Evolutionary conservation across 2,113 vertebrate genomes (phyloP).

Genomic region (Tautogolabrus adspersus): DNA sequence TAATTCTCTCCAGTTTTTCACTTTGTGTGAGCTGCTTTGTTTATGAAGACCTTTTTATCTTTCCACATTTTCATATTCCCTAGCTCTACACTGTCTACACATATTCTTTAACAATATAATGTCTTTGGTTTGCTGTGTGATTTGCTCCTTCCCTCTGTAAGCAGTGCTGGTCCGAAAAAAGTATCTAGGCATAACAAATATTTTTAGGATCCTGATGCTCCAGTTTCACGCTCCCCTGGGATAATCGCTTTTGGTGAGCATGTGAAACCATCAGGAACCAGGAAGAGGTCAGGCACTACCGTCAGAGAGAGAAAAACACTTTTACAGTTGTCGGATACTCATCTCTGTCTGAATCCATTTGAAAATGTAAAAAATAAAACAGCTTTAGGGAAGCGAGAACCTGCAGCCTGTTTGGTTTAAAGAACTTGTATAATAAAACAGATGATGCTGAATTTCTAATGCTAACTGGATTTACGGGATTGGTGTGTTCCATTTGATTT

Average conservation of each 20-base stretch:
- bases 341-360: conserved; percentile 43
- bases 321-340: conserved; percentile 23
- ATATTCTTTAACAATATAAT: conserved; percentile 2
- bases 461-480: conserved; percentile 46
- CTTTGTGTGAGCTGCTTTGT: not conserved
- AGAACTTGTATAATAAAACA: not conserved
- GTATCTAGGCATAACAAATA: conserved; percentile 69
- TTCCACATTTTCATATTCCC: not conserved
- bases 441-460: conserved; percentile 52
- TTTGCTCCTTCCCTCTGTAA: conserved; percentile 17
- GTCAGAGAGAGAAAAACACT: conserved; percentile 20
- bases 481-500: not conserved
- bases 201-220: conserved; percentile 74
- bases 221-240: conserved; percentile 66
- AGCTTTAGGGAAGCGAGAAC: conserved; percentile 14
- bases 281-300: conserved; percentile 52
- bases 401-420: conserved; percentile 5
- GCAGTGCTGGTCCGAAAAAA: conserved; percentile 28
- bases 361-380: conserved; percentile 23
- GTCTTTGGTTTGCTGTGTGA: conserved; percentile 23
- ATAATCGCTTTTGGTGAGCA: conserved; percentile 43
- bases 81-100: not conserved
- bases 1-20: not conserved
- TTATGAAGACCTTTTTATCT: not conserved
- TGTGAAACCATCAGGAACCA: conserved; percentile 50